phyloP scores from a whole-genome alignment of 1,140 invertebrate species.

The Tetranychus urticae region DNA sequence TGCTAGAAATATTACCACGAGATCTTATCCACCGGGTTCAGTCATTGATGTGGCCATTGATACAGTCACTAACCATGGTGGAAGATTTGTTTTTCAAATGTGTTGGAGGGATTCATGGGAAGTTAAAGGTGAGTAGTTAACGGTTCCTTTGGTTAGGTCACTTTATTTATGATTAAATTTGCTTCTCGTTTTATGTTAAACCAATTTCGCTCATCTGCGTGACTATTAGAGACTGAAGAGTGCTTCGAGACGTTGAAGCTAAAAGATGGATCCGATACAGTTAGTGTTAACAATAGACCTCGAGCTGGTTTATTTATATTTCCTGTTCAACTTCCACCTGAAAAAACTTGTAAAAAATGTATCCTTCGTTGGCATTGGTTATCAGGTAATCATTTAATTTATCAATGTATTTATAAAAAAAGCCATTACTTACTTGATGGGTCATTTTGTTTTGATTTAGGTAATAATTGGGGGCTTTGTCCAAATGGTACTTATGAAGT shows the following conservation, averaged over 20 bases:
- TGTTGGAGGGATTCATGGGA: constrained; percentile 60
- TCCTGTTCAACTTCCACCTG: constrained; percentile 15
- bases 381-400: constrained; percentile 15
- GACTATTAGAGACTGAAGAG: constrained; percentile 15
- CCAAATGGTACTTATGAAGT: constrained; percentile 6
- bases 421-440: not conserved
- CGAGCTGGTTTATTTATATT: constrained; percentile 9
- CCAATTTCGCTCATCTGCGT: too few species aligned
- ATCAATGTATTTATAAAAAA: not conserved
- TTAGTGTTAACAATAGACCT: constrained; percentile 4
- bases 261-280: constrained; percentile 14
- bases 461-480: constrained; percentile 15
- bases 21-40: constrained; percentile 54
- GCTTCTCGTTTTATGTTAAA: too few species aligned
- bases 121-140: constrained; percentile 26
- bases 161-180: too few species aligned
- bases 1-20: constrained; percentile 53
- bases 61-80: constrained; percentile 15
- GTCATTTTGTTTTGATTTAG: constrained; percentile 5
- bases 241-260: constrained; percentile 20
- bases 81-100: constrained; percentile 53
- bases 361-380: constrained; percentile 21
- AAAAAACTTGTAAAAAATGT: constrained; percentile 17
- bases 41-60: constrained; percentile 23
- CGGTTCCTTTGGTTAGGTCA: too few species aligned